Percentiles rank a stretch among this genome's conserved stretches.
phyloP scores from a whole-genome alignment of 2,888 invertebrate species.

The Acronicta leporina region DNA sequence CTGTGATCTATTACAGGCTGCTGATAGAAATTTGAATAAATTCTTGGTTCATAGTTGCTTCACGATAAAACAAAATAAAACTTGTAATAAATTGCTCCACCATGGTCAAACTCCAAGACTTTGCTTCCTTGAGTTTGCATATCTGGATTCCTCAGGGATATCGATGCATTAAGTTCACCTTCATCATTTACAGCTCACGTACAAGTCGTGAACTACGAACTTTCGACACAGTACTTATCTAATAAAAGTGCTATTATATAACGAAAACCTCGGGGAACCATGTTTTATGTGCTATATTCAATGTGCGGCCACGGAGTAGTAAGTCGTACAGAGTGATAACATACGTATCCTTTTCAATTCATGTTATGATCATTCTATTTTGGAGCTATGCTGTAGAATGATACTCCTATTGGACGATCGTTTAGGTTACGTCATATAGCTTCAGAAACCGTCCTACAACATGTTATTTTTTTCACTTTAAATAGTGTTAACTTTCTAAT shows the following conservation, averaged over 20 bases:
- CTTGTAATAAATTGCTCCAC: conserved; percentile 9
- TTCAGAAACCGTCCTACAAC: too few species aligned
- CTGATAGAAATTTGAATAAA: too few species aligned
- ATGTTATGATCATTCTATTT: too few species aligned
- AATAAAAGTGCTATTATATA: conserved; percentile 39
- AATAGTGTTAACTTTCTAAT: too few species aligned
- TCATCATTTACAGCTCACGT: conserved; percentile 27
- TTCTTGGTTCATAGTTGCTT: too few species aligned
- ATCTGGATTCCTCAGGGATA: conserved; percentile 27
- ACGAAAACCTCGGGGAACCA: conserved; percentile 11
- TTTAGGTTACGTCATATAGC: too few species aligned
- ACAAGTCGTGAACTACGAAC: conserved; percentile 12
- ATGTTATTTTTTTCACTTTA: too few species aligned
- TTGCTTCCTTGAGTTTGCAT: conserved; percentile 23
- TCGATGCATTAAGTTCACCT: conserved; percentile 16
- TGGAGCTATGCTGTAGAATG: too few species aligned
- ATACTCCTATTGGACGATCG: too few species aligned
- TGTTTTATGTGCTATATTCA: conserved; percentile 14
- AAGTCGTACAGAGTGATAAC: neutral
- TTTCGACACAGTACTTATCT: conserved; percentile 37
- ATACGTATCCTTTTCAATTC: neutral
- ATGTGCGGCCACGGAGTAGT: neutral
- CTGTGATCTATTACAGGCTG: neutral
- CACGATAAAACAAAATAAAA: neutral
- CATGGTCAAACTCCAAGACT: conserved; percentile 22